A percentile compares a stretch with the other conserved stretches of the same genome.
Conservation (phyloP, 2,797 vertebrate genomes). For the Poeciliopsis turneri region DNA sequence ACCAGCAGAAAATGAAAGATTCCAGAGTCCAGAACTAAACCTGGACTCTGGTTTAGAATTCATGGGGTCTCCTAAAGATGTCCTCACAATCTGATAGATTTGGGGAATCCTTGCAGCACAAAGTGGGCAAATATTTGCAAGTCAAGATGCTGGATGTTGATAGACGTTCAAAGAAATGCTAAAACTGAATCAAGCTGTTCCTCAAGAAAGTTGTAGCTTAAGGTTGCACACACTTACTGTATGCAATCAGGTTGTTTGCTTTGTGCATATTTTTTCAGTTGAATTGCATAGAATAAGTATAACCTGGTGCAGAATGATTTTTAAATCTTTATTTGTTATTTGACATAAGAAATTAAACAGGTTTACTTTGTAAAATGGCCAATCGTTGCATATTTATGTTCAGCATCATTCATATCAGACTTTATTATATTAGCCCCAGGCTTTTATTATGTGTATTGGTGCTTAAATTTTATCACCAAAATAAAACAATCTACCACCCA, state of each 20-base stretch:
- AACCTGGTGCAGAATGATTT: not conserved
- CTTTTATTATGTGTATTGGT: not conserved
- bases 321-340: not conserved
- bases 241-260: not conserved
- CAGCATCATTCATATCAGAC: not conserved
- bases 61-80: not conserved
- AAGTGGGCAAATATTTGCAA: not conserved
- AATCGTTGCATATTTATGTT: not conserved
- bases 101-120: not conserved
- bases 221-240: not conserved
- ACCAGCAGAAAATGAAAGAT: not conserved
- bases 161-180: not conserved
- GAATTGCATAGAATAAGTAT: not conserved
- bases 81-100: not conserved
- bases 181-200: not conserved
- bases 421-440: not conserved
- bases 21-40: not conserved
- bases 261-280: not conserved
- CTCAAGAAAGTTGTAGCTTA: not conserved
- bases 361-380: not conserved
- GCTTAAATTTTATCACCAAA: conserved; percentile 3
- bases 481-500: not conserved
- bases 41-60: not conserved
- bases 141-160: not conserved
- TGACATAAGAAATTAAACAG: not conserved